Evolutionary conservation across 1,140 invertebrate species (phyloP), one percentile per base, ranked within the genome.

Genomic region (Psilanteris sp.): DNA sequence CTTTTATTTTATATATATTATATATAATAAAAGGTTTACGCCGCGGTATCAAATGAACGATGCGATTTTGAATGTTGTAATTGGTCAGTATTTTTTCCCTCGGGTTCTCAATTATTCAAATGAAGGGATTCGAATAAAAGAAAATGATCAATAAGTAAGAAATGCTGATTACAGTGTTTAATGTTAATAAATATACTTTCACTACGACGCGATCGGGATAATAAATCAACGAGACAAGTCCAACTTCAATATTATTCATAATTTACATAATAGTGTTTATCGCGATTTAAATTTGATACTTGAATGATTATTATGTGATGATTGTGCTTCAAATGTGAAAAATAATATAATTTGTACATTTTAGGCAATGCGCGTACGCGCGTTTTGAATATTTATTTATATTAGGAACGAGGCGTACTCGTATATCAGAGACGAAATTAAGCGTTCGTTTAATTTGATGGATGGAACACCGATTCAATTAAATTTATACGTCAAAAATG

Each of bases 161-260:
- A 59, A 52, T 41, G 39, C 22, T 66, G 44, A 73, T 66, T 59
- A 73, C 41, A 59, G 61, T 73, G 18, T 66, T 66, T 52, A 59
- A 41, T 57, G 22, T 41, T 44, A 74, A 74, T 74, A 66, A 66
- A 66, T 55, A 57, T 57, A 66, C 70, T 74, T 74, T 74, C 61
- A 59, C 50, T 36, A 31, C 34, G 26, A 66, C 22, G 29, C 9
- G 20, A 39, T 59, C 44, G 11, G 9, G 32, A 54, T 59, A 52
- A 64, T 66, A 59, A 66, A 74, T 74, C 70, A 74, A 31, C 41
- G 20, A 37, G 46, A 54, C 71, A 54, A 31, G 54, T 46, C 6
- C 18, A 24, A 9, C 29, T 74, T 31, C 67, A 67, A 67, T 66
- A 64, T 57, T 50, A 39, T 44, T 46, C 44, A 15, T 20, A 36